Percentiles rank a stretch among this genome's conserved stretches.
These are phyloP conservation scores for Hipparchia sbordonii DNA, from an alignment of 2,888 invertebrate genomes.

Conservation along the genomic window DNA sequence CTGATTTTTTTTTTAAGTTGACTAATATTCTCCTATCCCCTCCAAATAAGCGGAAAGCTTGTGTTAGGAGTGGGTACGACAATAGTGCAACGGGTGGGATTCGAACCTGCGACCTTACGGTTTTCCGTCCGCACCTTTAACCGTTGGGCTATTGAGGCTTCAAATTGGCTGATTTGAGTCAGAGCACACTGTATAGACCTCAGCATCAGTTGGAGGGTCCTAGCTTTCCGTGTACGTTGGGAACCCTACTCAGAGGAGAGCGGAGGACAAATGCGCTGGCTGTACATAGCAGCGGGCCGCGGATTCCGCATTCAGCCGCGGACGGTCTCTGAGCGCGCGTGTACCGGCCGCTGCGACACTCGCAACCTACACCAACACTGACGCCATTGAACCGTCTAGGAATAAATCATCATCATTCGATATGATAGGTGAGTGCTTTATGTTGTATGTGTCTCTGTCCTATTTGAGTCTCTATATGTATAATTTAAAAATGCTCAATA, in stretches of 20 bases:
- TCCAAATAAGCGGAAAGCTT: too few species aligned
- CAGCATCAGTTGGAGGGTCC: slow-evolving; percentile 3
- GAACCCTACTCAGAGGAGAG: slow-evolving; percentile 44
- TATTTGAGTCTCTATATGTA: neutral
- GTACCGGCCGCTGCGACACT: slow-evolving; percentile 52
- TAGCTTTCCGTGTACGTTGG: slow-evolving; percentile 13
- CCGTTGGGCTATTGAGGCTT: too few species aligned
- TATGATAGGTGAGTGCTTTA: slow-evolving; percentile 72
- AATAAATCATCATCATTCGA: slow-evolving; percentile 61
- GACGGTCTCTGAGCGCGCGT: slow-evolving; percentile 68
- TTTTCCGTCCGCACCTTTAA: too few species aligned
- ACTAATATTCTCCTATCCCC: too few species aligned
- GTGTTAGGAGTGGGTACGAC: too few species aligned
- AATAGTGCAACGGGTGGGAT: too few species aligned
- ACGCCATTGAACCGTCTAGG: slow-evolving; percentile 67
- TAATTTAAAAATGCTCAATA: neutral
- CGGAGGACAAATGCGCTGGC: slow-evolving; percentile 44
- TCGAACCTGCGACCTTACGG: too few species aligned
- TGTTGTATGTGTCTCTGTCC: neutral
- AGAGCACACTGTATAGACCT: too few species aligned
- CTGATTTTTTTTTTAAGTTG: too few species aligned
- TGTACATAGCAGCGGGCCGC: slow-evolving; percentile 29
- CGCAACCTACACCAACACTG: slow-evolving; percentile 81
- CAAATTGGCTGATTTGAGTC: too few species aligned
- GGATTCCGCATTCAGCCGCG: slow-evolving; percentile 71